Conservation (phyloP, 2,797 vertebrate species). For the Epinephelus malabaricus region DNA sequence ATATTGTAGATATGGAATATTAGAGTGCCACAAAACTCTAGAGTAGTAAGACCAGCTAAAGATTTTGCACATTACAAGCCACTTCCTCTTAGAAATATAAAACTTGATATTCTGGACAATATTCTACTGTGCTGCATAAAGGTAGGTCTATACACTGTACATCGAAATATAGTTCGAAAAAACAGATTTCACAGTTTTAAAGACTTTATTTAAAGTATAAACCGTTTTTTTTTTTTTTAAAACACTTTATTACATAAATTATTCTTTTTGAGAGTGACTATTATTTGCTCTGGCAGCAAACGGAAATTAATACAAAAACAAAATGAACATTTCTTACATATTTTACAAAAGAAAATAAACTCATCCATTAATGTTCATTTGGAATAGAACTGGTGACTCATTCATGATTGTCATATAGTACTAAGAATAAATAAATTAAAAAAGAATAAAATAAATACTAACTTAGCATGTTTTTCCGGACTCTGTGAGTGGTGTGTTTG, state of each 20-base stretch:
- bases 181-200: constrained; percentile 99
- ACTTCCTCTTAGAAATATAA: constrained; percentile 93
- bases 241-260: constrained; percentile 99
- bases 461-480: constrained; percentile 81
- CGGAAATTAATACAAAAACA: constrained; percentile 99
- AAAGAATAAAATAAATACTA: constrained; percentile 86
- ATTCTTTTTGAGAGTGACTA: constrained; percentile 98
- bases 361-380: constrained; percentile 94
- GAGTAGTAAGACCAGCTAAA: constrained; percentile 91
- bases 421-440: constrained; percentile 88
- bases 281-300: constrained; percentile 98
- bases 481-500: constrained; percentile 79
- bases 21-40: constrained; percentile 90
- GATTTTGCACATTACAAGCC: constrained; percentile 91
- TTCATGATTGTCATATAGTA: constrained; percentile 99
- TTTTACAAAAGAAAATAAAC: constrained; percentile 97
- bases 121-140: constrained; percentile 93
- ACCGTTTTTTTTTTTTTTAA: constrained; percentile 90
- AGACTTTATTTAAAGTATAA: constrained; percentile 99
- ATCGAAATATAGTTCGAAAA: constrained; percentile 91
- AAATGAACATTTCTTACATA: constrained; percentile 99
- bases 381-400: constrained; percentile 94
- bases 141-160: constrained; percentile 92
- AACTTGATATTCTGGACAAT: constrained; percentile 92
- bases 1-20: constrained; percentile 89